Base-by-base conservation (phyloP, 53 echinoderm and acorn worm genomes). In the Mesocentrotus franciscanus region DNA sequence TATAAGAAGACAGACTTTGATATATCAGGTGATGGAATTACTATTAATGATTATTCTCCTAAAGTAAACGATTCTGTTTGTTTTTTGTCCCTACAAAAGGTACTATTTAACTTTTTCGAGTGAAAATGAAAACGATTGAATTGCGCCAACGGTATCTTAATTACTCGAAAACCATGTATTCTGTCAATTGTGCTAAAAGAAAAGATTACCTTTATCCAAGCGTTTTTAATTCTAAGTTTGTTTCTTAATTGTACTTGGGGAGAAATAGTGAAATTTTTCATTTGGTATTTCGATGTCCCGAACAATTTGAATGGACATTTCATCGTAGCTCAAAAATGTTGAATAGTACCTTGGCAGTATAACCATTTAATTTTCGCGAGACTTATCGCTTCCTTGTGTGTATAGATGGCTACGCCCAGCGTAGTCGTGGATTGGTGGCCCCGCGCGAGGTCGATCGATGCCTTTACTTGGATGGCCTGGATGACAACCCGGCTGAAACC, bases 351-450 rank as follows among this genome's bases (percentile, higher is more conserved):
- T 87, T 56, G 10, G 27, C 56, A 26, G 18, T 87, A 34, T 87
- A 87, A 87, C 87, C 87, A 87, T 87, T n/a, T 87, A 87, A 87
- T 59, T 87, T 87, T 87, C 29, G 87, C 87, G 87, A 87, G 87
- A 87, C 87, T 87, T 87, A 87, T 87, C 87, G 87, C 87, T 87
- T 58, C 87, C 87, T 87, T 87, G 87, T 87, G 58, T 87, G 87
- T 87, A 24, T 75, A 87, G 87, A 87, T 87, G 87, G 87, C 87
- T 87, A 87, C 87, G 87, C 87, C 87, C 87, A 87, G 87, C 87
- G 87, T 87, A 87, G 87, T 87, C 87, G 26, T 87, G 87, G 58
- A 87, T 10, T 27, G 87, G 27, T 83, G 83, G 8, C 83, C 27
- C 66, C 66, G 66, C 66, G 66, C 66, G 66, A 66, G 16, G 66